Percentiles rank a stretch among this genome's conserved stretches.
phyloP scores from a whole-genome alignment of 2,113 vertebrate species.

The Pipra filicauda region DNA sequence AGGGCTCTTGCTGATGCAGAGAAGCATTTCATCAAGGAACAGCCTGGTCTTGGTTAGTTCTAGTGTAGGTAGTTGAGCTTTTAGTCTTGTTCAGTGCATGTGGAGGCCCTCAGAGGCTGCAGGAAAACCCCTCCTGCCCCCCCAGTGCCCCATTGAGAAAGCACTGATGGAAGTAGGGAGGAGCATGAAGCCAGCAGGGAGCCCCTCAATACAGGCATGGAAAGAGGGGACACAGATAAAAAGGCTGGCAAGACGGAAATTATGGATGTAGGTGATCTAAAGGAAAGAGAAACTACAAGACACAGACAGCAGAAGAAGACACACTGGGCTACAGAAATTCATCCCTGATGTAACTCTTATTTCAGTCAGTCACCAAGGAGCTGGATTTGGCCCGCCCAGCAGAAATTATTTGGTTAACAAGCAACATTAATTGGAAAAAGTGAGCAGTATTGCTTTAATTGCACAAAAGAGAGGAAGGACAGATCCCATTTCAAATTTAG shows the following conservation, averaged over 20 bases:
- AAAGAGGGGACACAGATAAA: not conserved
- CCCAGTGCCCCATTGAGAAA: not conserved
- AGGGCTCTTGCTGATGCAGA: not conserved
- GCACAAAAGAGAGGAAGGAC: constrained; percentile 13
- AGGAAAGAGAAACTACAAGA: not conserved
- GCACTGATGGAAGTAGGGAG: not conserved
- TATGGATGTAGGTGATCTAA: not conserved
- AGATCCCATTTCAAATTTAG: constrained; percentile 66
- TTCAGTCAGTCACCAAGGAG: not conserved
- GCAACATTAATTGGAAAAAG: not conserved
- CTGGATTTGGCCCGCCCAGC: not conserved
- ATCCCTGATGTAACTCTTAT: not conserved
- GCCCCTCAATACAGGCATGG: fast-evolving
- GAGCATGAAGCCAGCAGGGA: not conserved
- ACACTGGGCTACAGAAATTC: not conserved
- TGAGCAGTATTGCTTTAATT: not conserved
- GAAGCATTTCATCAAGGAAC: not conserved
- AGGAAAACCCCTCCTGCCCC: not conserved
- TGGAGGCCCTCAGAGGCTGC: not conserved
- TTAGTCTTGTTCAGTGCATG: not conserved
- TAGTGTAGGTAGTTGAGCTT: not conserved
- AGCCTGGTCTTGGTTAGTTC: not conserved
- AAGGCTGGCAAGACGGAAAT: not conserved
- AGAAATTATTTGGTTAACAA: not conserved
- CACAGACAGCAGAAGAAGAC: not conserved